Base-by-base conservation (phyloP, 2,797 vertebrate species). In the Fundulus diaphanus region DNA sequence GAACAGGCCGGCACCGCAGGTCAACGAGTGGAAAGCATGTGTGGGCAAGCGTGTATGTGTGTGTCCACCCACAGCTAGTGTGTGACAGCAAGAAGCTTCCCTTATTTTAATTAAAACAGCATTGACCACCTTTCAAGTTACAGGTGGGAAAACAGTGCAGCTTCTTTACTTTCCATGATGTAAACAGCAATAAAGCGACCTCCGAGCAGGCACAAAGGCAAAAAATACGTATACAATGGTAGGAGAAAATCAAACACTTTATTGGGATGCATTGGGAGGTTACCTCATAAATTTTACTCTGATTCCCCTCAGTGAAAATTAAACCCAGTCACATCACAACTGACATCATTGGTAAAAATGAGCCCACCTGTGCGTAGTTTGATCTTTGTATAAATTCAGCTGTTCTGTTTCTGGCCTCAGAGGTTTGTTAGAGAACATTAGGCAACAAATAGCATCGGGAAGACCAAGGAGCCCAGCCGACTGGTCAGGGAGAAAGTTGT, bases 101-200 rank as follows among this genome's bases (percentile, higher is more conserved):
- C 27, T 16, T 69, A 16, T 40, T 71, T 80, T 82, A 87, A 88
- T 90, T 87, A 88, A 82, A 89, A 82, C 83, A 82, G 44, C 42
- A 82, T 52, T 66, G 40, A 70, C 72, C 79, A 81, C 33, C 63
- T 65, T 59, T 79, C 82, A 72, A 80, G 72, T 86, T 83, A 80
- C 80, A 89, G 80, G 81, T 89, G 90, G 76, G 85, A 82, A 86
- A 86, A 79, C 57, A 80, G 77, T 87, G 73, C 74, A 84, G 71
- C 69, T 77, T 69, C 78, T 68, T 70, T 52, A 73, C 77, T 83
- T 78, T 87, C 79, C 54, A 16, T 74, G 56, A n/a, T 82, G 67
- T 84, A 86, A 92, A 88, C 76, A 86, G 77, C 82, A 90, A 83
- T 85, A 83, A 88, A 87, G 70, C 65, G 54, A 70, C 51, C 51